phyloP scores from a whole-genome alignment of 1,140 invertebrate genomes.

The Drosophila hydei region DNA sequence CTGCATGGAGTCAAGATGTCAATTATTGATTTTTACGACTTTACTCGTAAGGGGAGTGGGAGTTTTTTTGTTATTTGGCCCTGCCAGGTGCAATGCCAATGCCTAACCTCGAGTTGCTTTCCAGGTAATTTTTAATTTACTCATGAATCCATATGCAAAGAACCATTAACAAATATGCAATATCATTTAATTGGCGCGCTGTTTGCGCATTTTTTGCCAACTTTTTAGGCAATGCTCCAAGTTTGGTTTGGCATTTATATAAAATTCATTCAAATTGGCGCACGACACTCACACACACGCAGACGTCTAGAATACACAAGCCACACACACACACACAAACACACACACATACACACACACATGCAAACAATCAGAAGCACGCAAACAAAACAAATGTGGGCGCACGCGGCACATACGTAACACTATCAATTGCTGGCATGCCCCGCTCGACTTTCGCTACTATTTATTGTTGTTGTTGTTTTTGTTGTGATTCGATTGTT shows the following conservation, averaged over 20 bases:
- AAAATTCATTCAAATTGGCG: constrained; percentile 44
- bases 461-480: constrained; percentile 23
- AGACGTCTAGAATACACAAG: background rate
- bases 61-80: constrained; percentile 18
- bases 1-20: constrained; percentile 50
- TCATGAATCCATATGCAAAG: background rate
- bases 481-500: constrained; percentile 64
- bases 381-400: constrained; percentile 63
- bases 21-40: constrained; percentile 69
- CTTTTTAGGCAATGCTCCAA: constrained; percentile 38
- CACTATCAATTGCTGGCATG: constrained; percentile 48
- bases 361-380: constrained; percentile 39
- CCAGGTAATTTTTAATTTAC: background rate
- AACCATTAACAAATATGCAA: constrained; percentile 11
- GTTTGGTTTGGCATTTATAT: constrained; percentile 46
- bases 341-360: constrained; percentile 7
- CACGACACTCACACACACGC: constrained; percentile 18
- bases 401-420: constrained; percentile 72
- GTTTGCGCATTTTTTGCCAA: constrained; percentile 7
- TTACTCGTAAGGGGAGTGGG: constrained; percentile 19
- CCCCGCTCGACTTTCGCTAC: constrained; percentile 11
- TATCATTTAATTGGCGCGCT: constrained; percentile 27
- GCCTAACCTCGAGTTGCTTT: background rate
- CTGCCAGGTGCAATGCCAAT: constrained; percentile 24
- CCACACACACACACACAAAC: background rate